Percentiles rank a stretch among this genome's conserved stretches.
These are phyloP conservation scores for Prunella himalayana DNA, from an alignment of 2,113 vertebrate genomes.

Conservation along the genomic window DNA sequence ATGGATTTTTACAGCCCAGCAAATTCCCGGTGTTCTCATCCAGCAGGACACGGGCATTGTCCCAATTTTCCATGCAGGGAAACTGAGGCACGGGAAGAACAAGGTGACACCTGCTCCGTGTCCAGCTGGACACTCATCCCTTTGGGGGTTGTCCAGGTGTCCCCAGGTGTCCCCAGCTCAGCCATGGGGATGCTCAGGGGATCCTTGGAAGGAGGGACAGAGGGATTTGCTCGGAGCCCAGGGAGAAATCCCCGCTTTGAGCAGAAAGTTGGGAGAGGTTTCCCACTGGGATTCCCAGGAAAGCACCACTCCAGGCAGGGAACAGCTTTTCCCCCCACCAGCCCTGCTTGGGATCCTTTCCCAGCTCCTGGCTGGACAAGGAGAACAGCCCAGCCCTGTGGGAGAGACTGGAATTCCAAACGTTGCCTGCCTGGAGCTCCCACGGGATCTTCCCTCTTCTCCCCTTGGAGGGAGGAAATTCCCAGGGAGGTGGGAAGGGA, in stretches of 20 bases:
- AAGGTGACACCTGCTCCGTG: not conserved
- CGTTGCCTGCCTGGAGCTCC: accelerated
- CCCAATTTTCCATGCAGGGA: not conserved
- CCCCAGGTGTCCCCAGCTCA: not conserved
- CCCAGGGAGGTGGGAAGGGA: not conserved
- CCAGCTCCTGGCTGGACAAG: not conserved
- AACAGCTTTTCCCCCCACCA: not conserved
- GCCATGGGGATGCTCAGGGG: no score
- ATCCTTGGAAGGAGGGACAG: not conserved
- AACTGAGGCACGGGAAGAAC: not conserved
- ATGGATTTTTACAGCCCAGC: not conserved
- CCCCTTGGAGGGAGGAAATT: not conserved
- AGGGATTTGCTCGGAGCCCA: not conserved
- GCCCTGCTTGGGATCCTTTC: not conserved
- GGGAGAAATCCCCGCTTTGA: not conserved
- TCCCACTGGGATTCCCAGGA: not conserved
- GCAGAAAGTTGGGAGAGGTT: not conserved
- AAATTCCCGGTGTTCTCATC: not conserved
- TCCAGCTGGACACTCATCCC: not conserved
- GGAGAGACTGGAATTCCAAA: not conserved
- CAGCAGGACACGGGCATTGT: not conserved
- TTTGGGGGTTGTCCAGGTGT: not conserved
- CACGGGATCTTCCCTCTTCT: not conserved
- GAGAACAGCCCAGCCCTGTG: not conserved
- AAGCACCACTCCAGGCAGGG: not conserved